Conservation (phyloP, 2,797 vertebrate species). For the Florisuga fusca region DNA sequence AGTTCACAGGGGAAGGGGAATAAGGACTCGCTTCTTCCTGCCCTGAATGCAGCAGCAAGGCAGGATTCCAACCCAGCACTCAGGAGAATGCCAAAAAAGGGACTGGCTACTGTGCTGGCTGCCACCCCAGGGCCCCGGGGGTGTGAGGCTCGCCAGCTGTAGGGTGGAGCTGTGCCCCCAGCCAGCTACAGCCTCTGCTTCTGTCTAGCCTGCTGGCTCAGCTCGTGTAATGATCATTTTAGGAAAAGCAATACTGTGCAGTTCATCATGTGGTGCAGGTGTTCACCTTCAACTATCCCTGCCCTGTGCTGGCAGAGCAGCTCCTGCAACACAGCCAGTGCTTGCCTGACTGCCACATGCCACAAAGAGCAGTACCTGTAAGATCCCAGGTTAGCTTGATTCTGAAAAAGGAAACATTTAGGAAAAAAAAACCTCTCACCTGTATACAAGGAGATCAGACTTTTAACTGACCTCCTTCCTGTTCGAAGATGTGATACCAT, state of each 20-base stretch:
- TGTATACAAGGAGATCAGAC: not conserved
- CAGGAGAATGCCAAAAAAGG: constrained; percentile 70
- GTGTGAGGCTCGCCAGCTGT: constrained; percentile 65
- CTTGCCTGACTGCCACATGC: not conserved
- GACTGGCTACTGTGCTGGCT: constrained; percentile 74
- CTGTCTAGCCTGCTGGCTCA: constrained; percentile 48
- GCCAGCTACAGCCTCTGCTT: constrained; percentile 66
- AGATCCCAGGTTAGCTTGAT: not conserved
- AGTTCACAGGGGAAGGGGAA: constrained; percentile 33
- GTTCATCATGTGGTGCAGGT: constrained; percentile 15
- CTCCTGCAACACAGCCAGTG: not conserved
- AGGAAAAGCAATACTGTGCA: constrained; percentile 36
- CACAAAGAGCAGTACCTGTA: rapidly evolving
- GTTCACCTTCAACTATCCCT: constrained; percentile 35
- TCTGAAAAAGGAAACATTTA: not conserved
- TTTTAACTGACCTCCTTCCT: not conserved
- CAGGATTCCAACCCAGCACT: constrained; percentile 68
- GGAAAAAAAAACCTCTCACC: not conserved
- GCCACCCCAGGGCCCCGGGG: constrained; percentile 66
- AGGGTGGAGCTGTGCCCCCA: constrained; percentile 67
- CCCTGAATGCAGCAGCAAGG: constrained; percentile 53
- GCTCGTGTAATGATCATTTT: not conserved
- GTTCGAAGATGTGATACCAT: not conserved
- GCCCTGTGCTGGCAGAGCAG: constrained; percentile 17
- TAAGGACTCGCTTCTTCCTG: constrained; percentile 67